Conservation (phyloP, 2,888 invertebrate species). For the Melinaea menophilus region DNA sequence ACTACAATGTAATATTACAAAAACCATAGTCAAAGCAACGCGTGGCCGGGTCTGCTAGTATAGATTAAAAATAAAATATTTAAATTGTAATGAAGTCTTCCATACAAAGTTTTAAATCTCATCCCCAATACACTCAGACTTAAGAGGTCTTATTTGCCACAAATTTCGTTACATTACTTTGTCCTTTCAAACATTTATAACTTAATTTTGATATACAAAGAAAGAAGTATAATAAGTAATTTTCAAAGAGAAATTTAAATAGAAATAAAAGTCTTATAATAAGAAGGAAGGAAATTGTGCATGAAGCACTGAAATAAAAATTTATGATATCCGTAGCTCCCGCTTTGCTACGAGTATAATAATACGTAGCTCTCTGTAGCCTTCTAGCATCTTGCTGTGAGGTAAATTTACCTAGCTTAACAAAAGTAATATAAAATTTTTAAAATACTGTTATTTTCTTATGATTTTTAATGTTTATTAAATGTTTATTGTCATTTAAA, state of each 20-base stretch:
- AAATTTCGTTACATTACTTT: neutral
- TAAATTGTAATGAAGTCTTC: no score
- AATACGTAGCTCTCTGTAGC: slow-evolving; percentile 21
- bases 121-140: neutral
- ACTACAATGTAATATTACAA: no score
- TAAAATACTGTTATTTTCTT: neutral
- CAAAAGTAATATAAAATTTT: neutral
- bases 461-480: neutral
- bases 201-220: slow-evolving; percentile 1
- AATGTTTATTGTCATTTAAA: no score
- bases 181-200: neutral
- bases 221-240: slow-evolving; percentile 4
- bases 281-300: slow-evolving; percentile 32
- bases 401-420: slow-evolving; percentile 6
- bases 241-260: slow-evolving; percentile 11
- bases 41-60: no score
- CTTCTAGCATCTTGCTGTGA: slow-evolving; percentile 7
- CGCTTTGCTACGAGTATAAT: neutral
- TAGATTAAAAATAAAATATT: no score
- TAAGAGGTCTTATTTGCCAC: slow-evolving; percentile 1
- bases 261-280: slow-evolving; percentile 19
- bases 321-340: slow-evolving; percentile 33
- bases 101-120: no score
- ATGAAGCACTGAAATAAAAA: slow-evolving; percentile 34
- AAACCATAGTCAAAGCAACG: no score